A percentile compares a stretch with the other conserved stretches of the same genome.
Evolutionary conservation across 2,888 invertebrate species (phyloP).

Genomic region (Tiliacea citrago): DNA sequence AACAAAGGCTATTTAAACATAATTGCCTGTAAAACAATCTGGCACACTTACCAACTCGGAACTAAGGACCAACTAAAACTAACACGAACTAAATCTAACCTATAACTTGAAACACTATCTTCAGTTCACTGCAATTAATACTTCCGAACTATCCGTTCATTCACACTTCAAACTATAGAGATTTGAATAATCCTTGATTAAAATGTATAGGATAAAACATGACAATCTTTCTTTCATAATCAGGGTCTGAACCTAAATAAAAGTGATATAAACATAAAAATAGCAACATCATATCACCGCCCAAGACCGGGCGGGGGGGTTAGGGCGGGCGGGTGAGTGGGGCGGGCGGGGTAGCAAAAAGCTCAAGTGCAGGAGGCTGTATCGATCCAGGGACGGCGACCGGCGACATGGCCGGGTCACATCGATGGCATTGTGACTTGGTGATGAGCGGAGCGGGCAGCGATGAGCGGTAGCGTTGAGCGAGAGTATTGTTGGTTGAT

Average conservation of each 20-base stretch:
- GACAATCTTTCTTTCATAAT: constrained; percentile 50
- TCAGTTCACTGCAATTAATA: neutral
- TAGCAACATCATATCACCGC: constrained; percentile 79
- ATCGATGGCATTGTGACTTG: constrained; percentile 62
- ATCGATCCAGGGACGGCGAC: constrained; percentile 87
- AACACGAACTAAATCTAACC: neutral
- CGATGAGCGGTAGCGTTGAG: constrained; percentile 30
- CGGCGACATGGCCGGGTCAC: constrained; percentile 89
- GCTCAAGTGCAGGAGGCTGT: constrained; percentile 90
- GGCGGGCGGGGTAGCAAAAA: constrained; percentile 79
- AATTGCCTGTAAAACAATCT: neutral
- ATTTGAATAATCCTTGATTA: neutral
- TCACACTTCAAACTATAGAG: neutral
- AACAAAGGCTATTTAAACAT: neutral
- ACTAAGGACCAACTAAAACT: constrained; percentile 1
- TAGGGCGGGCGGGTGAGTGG: constrained; percentile 61
- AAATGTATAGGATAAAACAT: constrained; percentile 3
- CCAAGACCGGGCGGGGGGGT: constrained; percentile 72
- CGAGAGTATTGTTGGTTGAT: neutral
- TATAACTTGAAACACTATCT: constrained; percentile 1
- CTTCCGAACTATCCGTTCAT: neutral
- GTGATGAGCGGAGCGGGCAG: constrained; percentile 63
- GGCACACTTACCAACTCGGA: neutral
- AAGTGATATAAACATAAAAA: constrained; percentile 83
- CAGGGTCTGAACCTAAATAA: constrained; percentile 70